Base-by-base conservation (phyloP, 2,797 vertebrate species). In the Acipenser transmontanus region DNA sequence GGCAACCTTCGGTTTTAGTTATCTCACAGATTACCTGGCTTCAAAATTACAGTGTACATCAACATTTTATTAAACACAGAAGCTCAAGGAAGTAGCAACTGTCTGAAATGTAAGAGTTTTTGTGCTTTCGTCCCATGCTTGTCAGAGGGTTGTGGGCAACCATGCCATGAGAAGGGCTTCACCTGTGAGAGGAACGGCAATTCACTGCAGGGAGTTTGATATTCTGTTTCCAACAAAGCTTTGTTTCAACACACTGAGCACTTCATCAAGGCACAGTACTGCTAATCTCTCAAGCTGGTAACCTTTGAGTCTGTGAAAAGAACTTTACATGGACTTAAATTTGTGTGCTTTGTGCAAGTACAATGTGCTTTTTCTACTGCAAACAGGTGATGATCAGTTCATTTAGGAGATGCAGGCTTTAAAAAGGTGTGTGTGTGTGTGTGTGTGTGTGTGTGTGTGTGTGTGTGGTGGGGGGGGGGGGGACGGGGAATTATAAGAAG, bases 371-470 rank as follows among this genome's bases (percentile, higher is more conserved):
- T 84, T 48, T 83, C 73, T 81, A 64, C 47, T 80, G 73, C 84
- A 88, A 90, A 80, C 82, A 84, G 84, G 77, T 82, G 82, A 77
- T 81, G 80, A 85, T 84, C 83, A 74, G 82, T 90, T 90, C 81
- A 85, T 84, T 92, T 80, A 76, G 88, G 86, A 82, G 85, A 87
- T 83, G 71, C 76, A 78, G 82, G 79, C 81, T 88, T 91, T 73
- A 74, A 77, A 87, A 84, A 85, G 14, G 76, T 83, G 81, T 86
- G 85, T 88, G 85, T 86, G 85, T 84, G 14, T 17, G 85, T 84
- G 14, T 17, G 76, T 83, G 81, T 86, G 85, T 88, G 85, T 86
- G 85, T 84, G 14, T 17, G 76, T 83, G 81, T 86, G 85, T 88
- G 85, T 86, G 85, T 84, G 14, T 17, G n/a, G n/a, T n/a, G n/a